Evolutionary conservation across 2,113 vertebrate species (phyloP), one percentile per base, ranked within the genome.

Genomic region (Laticauda laticaudata): DNA sequence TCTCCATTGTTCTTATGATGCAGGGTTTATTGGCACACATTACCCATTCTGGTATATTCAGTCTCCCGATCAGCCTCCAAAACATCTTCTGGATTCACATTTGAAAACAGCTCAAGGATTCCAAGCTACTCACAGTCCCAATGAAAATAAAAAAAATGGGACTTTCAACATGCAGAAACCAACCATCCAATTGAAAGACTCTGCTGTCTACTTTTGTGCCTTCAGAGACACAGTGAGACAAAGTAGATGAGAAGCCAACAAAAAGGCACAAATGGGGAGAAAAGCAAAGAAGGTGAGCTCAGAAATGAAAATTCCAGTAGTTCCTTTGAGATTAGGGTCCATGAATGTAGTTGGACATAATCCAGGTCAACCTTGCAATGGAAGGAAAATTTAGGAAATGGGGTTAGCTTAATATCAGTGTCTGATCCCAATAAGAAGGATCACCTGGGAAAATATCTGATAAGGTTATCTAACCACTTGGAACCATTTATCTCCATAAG

Each of bases 1-100:
- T 15, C 69, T 96, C 24, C 54, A 45, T 51, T 95, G 94, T 86
- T 61, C 34, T 14, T 95, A 94, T n/a, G 48, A 39, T 39, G 0
- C n/a, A 6, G 0, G 0, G 4, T 4, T 8, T 45, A 12, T 0
- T 29, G 4, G 4, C 4, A 1, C 39, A 45, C 26, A 45, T 2
- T 0, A 0, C 7, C 6, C 8, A 57, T 57, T 23, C 43, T 88
- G 51, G 87, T 88, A 88, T 5, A 20, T 39, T 18, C 87, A 88
- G n/a, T 51, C 48, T 56, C 53, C 87, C 9, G 15, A n/a, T n/a
- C 29, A 56, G 34, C 2, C 87, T 5, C 87, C 87, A 15, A 69
- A 69, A 34, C 2, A n/a, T 0, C 11, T 64, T 64, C 0, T 64
- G 26, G 3, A 64, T 64, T 64, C 3, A 29, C 4, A 12, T 64